phyloP scores from a whole-genome alignment of 2,888 invertebrate species.

The Phymatocera aterrima region DNA sequence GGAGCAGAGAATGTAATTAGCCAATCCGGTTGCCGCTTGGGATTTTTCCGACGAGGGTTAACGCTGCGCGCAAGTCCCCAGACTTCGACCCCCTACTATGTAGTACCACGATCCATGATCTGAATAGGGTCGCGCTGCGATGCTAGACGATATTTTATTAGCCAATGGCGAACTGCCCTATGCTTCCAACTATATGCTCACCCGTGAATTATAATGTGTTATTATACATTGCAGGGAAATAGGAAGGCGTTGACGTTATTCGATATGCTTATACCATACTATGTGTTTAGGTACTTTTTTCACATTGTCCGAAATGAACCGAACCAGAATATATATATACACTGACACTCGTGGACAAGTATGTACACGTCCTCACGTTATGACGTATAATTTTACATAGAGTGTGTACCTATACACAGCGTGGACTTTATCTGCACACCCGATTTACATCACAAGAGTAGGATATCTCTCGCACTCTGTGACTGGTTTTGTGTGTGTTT shows the following conservation, averaged over 20 bases:
- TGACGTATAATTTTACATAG: no score
- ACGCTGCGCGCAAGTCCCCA: not conserved
- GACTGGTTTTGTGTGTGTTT: no score
- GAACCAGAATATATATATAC: no score
- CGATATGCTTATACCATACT: slow-evolving; percentile 9
- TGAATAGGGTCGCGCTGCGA: not conserved
- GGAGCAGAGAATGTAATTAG: slow-evolving; percentile 62
- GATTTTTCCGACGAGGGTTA: slow-evolving; percentile 10
- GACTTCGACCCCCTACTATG: not conserved
- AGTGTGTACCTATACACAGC: no score
- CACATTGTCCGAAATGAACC: no score
- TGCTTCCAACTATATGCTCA: not conserved
- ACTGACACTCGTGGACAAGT: no score
- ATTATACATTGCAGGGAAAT: not conserved
- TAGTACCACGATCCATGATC: slow-evolving; percentile 9
- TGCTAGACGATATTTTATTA: slow-evolving; percentile 13
- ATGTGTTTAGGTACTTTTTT: no score
- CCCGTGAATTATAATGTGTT: not conserved
- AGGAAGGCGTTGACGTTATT: slow-evolving; percentile 40
- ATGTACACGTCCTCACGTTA: no score
- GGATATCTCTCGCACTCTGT: no score
- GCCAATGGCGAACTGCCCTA: slow-evolving; percentile 7
- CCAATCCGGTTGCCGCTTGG: slow-evolving; percentile 63
- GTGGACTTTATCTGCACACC: no score
- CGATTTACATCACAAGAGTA: no score